phyloP scores from a whole-genome alignment of 2,888 invertebrate species.

The Agonopterix alstromeriana region DNA sequence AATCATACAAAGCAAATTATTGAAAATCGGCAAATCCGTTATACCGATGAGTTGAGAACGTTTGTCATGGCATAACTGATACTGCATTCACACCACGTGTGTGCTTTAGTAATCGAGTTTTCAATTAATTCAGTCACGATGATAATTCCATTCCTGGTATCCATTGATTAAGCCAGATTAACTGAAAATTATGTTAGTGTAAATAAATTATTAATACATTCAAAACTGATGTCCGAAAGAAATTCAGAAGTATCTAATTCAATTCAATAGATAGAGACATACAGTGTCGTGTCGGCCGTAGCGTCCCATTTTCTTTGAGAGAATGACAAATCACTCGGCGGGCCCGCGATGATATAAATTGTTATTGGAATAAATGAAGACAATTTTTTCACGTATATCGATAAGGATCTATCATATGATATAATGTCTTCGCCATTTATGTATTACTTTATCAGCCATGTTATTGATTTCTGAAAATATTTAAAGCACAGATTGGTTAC shows the following conservation, averaged over 20 bases:
- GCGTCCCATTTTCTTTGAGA: slow-evolving; percentile 3
- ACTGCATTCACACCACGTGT: slow-evolving; percentile 17
- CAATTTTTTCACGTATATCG: neutral
- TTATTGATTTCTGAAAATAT: neutral
- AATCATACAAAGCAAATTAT: too few species aligned
- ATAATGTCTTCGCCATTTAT: neutral
- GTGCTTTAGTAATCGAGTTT: slow-evolving; percentile 30
- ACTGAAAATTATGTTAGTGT: neutral
- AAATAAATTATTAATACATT: neutral
- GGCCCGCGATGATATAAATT: slow-evolving; percentile 1
- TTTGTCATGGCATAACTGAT: slow-evolving; percentile 8
- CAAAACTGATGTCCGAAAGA: neutral
- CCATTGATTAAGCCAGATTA: slow-evolving; percentile 1
- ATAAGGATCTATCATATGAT: neutral
- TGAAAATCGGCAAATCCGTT: too few species aligned
- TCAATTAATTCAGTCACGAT: slow-evolving; percentile 23
- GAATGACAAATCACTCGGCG: slow-evolving; percentile 7
- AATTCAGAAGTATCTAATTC: neutral
- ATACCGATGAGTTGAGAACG: slow-evolving; percentile 6
- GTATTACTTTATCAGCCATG: neutral
- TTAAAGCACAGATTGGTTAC: neutral
- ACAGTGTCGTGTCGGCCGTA: neutral
- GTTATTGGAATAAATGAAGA: slow-evolving; percentile 2
- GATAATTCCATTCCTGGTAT: slow-evolving; percentile 16
- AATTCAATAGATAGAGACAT: too few species aligned